Conservation (phyloP, 1,140 invertebrate species). For the Hetaerina americana region DNA sequence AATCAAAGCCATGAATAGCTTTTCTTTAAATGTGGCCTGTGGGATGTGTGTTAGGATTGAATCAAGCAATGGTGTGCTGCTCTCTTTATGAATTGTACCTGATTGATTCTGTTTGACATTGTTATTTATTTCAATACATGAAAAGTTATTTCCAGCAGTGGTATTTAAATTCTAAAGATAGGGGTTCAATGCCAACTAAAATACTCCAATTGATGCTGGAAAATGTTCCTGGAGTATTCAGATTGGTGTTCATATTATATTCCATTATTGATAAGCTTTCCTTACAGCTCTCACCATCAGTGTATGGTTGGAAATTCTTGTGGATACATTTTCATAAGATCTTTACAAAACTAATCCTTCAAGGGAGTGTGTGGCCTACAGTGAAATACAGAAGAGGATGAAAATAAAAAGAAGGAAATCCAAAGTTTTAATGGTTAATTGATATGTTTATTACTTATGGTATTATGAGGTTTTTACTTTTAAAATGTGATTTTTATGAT, state of each 20-base stretch:
- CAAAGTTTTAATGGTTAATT: background rate
- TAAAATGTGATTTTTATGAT: constrained; percentile 1
- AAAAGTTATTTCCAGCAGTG: background rate
- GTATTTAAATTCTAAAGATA: background rate
- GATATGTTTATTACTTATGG: background rate
- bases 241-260: background rate
- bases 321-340: background rate
- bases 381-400: no score
- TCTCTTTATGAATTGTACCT: background rate
- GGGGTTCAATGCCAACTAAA: background rate
- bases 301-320: background rate
- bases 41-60: background rate
- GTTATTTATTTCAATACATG: background rate
- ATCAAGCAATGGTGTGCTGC: background rate
- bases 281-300: background rate
- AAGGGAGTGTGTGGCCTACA: background rate
- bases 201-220: background rate
- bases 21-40: background rate
- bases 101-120: background rate
- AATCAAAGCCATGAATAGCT: background rate
- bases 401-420: background rate
- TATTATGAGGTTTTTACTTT: background rate
- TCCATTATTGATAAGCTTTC: background rate
- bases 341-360: background rate
- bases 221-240: background rate